phyloP scores from a whole-genome alignment of 1,140 invertebrate species.

The Danaus melanippus region DNA sequence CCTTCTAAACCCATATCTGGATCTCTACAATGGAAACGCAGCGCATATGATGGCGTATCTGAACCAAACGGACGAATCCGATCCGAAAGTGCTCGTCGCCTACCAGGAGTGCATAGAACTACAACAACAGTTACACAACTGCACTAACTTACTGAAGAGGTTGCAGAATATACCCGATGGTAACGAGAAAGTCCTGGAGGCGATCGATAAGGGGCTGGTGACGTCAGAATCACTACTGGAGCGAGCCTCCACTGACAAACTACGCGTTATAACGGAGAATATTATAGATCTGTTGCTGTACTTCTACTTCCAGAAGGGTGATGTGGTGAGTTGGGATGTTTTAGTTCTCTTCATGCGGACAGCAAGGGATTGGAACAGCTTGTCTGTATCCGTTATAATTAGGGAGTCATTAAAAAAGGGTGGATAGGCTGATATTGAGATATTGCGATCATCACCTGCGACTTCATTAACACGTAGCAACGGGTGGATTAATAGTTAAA shows the following conservation, averaged over 20 bases:
- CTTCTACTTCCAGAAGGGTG: conserved; percentile 76
- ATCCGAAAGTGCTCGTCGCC: conserved; percentile 80
- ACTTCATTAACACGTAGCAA: too few relatives aligned
- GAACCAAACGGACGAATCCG: conserved; percentile 77
- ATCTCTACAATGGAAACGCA: conserved; percentile 83
- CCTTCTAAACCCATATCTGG: conserved; percentile 81
- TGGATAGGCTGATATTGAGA: too few relatives aligned
- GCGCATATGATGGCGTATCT: conserved; percentile 86
- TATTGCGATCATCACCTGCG: too few relatives aligned
- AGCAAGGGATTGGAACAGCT: too few relatives aligned
- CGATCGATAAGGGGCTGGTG: conserved; percentile 38
- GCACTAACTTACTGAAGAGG: conserved; percentile 54
- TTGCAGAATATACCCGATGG: conserved; percentile 43
- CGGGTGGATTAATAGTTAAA: too few relatives aligned
- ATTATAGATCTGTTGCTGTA: conserved; percentile 84
- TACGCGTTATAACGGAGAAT: conserved; percentile 84
- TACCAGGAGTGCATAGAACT: conserved; percentile 80
- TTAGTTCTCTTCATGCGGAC: neutral
- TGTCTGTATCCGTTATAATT: too few relatives aligned
- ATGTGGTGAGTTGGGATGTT: conserved; percentile 39
- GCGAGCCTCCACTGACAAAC: conserved; percentile 81
- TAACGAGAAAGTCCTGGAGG: conserved; percentile 37
- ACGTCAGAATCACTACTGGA: conserved; percentile 70
- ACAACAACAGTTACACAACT: conserved; percentile 65
- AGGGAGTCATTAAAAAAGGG: too few relatives aligned